Base-by-base conservation (phyloP, 2,113 vertebrate genomes). In the Terrapene triunguis region DNA sequence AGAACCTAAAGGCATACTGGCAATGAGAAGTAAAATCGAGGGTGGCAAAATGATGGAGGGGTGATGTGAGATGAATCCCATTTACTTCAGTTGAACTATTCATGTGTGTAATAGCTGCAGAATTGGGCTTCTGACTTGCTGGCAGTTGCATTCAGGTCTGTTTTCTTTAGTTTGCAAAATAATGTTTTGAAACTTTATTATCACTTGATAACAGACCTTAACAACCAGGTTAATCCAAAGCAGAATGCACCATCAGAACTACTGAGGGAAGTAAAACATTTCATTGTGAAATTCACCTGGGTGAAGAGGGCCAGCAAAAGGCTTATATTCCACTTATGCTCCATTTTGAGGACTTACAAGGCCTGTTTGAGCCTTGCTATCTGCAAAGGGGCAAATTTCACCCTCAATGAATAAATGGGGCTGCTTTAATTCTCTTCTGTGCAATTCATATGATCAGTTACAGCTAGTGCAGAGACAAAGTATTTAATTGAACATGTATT, bases 131-230 rank as follows among this genome's bases (percentile, higher is more conserved):
- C 81, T 79, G 1, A 0, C 12, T 76, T 82, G 80, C 79, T 72
- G 2, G 44, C 1, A 0, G 10, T 79, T 95, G 51, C 54, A 32
- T 3, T 14, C 42, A 17, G 1, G 22, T 89, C 92, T 55, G 51
- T 59, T 88, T 89, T 69, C 88, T 29, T 10, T 50, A 42, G 65
- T 42, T 93, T 89, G 59, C 78, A 93, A 53, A 65, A 72, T 8
- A 4, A 86, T 42, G 12, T 85, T 89, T 85, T 76, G 76, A 83
- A 90, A 59, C 59, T 47, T 78, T 85, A 1, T 25, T 78, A 50
- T 13, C 82, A 4, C 78, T 82, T 0, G 0, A 2, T 13, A 51
- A 6, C 35, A 35, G 81, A 11, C 1, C 6, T 78, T 78, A 78
- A 44, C 25, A 78, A 2, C 80, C 80, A 90, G 13, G 47, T 85